Conservation (phyloP, 1,140 invertebrate species). For the Procambarus virginalis region DNA sequence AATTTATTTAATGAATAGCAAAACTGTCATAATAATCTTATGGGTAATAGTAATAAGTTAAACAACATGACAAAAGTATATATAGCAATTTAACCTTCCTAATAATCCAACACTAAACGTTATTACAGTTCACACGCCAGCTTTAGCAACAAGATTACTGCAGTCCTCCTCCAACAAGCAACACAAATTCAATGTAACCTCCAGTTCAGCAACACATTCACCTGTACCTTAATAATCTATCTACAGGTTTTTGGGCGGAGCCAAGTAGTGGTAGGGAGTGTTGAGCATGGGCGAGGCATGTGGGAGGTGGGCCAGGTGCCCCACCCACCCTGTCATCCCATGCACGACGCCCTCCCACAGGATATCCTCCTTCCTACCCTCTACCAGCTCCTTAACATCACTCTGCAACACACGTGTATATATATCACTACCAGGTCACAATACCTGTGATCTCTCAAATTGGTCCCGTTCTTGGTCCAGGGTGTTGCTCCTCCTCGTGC, state of each 20-base stretch:
- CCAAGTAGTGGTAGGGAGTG: background rate
- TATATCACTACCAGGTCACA: background rate
- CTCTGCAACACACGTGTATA: background rate
- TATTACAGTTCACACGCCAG: too few relatives aligned
- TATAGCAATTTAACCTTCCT: too few relatives aligned
- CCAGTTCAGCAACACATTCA: background rate
- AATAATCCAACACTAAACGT: too few relatives aligned
- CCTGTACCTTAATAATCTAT: background rate
- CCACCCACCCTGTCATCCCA: background rate
- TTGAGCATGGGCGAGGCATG: background rate
- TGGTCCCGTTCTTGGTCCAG: slow-evolving; percentile 54
- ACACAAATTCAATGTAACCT: too few relatives aligned
- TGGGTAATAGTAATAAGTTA: too few relatives aligned
- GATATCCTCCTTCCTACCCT: slow-evolving; percentile 10
- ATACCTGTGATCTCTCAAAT: slow-evolving; percentile 54
- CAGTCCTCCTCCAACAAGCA: too few relatives aligned
- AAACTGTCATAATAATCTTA: too few relatives aligned
- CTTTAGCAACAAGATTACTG: too few relatives aligned
- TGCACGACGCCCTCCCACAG: background rate
- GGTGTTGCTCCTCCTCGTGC: slow-evolving; percentile 35
- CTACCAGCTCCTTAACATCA: background rate
- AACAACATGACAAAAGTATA: too few relatives aligned
- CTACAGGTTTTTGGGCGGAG: background rate
- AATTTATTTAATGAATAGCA: too few relatives aligned
- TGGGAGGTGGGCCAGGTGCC: background rate